phyloP scores from a whole-genome alignment of 2,888 invertebrate species.

The Platycheirus rosarum region DNA sequence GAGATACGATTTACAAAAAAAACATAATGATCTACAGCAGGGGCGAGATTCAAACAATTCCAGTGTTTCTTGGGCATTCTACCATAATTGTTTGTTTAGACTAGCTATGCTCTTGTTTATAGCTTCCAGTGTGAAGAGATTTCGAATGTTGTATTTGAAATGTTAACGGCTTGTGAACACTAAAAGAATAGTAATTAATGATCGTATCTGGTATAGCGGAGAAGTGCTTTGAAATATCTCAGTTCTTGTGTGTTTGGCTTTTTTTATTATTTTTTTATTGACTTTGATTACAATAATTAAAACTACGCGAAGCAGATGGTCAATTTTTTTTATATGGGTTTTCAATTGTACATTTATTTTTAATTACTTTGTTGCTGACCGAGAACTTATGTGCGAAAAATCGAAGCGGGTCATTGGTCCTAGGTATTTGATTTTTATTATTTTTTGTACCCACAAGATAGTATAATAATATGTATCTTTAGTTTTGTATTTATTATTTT shows the following conservation, averaged over 20 bases:
- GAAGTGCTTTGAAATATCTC: conserved; percentile 21
- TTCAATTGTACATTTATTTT: background rate
- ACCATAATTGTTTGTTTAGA: conserved; percentile 56
- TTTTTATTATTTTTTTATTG: conserved; percentile 2
- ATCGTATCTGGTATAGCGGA: conserved; percentile 31
- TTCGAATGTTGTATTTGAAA: conserved; percentile 36
- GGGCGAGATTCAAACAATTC: conserved; percentile 21
- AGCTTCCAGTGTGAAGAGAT: conserved; percentile 27
- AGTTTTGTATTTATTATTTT: too few relatives aligned
- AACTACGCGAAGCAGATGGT: conserved; percentile 15
- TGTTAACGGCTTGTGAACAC: conserved; percentile 24
- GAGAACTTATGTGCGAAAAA: background rate
- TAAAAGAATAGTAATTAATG: conserved; percentile 51
- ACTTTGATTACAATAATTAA: conserved; percentile 14
- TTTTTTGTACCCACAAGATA: too few relatives aligned
- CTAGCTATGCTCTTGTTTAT: conserved; percentile 50
- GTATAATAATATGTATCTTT: too few relatives aligned
- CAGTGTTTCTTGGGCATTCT: background rate
- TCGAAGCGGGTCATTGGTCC: too few relatives aligned
- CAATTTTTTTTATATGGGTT: background rate
- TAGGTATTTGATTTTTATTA: too few relatives aligned
- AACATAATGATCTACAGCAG: background rate
- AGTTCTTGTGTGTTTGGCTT: conserved; percentile 6
- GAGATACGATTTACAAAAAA: background rate
- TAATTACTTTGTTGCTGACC: conserved; percentile 24